Evolutionary conservation across 1,140 invertebrate species (phyloP).

Genomic region (Anadara kagoshimensis): DNA sequence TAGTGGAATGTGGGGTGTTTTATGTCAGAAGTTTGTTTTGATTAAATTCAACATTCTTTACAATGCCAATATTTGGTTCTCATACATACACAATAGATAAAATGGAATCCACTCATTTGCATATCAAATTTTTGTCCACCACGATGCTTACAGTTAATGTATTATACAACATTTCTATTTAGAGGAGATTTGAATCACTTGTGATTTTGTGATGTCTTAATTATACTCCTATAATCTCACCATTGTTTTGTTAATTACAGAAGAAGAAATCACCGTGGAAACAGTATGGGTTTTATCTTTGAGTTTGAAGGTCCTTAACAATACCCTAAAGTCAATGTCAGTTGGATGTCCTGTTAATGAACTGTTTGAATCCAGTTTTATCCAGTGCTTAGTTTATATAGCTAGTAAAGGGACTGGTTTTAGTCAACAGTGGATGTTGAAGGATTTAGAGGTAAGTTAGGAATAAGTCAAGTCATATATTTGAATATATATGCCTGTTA

Average conservation of each 20-base stretch:
- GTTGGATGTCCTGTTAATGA: conserved; percentile 38
- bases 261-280: conserved; percentile 61
- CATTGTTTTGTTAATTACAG: conserved; percentile 35
- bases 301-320: conserved; percentile 66
- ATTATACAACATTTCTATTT: no score
- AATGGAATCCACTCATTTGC: no score
- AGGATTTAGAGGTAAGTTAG: conserved; percentile 68
- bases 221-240: neutral
- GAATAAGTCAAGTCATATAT: no score
- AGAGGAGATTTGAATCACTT: no score
- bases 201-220: no score
- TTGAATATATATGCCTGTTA: neutral
- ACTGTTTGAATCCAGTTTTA: conserved; percentile 62
- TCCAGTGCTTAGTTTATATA: conserved; percentile 68
- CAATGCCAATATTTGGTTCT: no score
- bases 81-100: no score
- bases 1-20: no score
- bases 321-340: conserved; percentile 50
- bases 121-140: no score
- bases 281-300: conserved; percentile 69
- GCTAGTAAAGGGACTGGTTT: conserved; percentile 70
- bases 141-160: no score
- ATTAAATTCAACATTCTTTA: no score
- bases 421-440: conserved; percentile 70
- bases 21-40: no score